These are phyloP conservation scores for Cromileptes altivelis DNA, from an alignment of 2,113 vertebrate species.

Conservation along the genomic window DNA sequence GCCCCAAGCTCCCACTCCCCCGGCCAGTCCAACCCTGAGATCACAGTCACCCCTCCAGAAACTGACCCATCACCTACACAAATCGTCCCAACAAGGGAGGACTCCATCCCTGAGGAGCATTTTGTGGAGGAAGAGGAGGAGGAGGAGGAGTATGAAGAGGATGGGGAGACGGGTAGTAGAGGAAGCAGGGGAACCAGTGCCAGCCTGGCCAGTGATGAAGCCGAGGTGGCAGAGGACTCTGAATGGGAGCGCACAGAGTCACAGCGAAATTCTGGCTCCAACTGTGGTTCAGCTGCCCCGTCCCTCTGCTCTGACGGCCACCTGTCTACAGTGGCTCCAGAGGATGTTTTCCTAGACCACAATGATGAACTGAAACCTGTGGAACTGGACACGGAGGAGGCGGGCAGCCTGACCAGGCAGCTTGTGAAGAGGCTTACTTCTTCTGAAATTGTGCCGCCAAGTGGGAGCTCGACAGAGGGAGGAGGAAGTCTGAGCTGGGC, in stretches of 20 bases:
- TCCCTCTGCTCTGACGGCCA: conserved; percentile 80
- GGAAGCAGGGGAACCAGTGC: conserved; percentile 71
- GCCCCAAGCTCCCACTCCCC: conserved; percentile 81
- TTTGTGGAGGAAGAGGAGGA: conserved; percentile 68
- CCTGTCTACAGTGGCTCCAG: conserved; percentile 55
- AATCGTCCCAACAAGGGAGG: conserved; percentile 65
- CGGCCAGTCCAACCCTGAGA: conserved; percentile 90
- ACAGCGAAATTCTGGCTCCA: conserved; percentile 69
- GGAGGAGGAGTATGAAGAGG: conserved; percentile 72
- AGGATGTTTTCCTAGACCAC: conserved; percentile 85
- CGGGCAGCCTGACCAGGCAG: conserved; percentile 93
- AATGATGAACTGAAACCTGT: conserved; percentile 92
- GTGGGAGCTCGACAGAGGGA: conserved; percentile 38
- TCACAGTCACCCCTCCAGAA: conserved; percentile 87
- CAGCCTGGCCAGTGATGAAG: conserved; percentile 80
- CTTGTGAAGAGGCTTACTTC: conserved; percentile 95
- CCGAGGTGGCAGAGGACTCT: conserved; percentile 72
- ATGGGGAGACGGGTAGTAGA: conserved; percentile 69
- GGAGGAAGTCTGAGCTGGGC: conserved; percentile 85
- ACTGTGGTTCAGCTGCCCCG: conserved; percentile 63
- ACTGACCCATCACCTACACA: conserved; percentile 64
- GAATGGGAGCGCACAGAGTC: conserved; percentile 83
- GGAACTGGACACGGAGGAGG: conserved; percentile 93
- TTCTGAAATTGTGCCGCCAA: conserved; percentile 80
- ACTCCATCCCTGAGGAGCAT: conserved; percentile 74